Conservation (phyloP, 2,888 invertebrate species). For the Corbicula japonica region DNA sequence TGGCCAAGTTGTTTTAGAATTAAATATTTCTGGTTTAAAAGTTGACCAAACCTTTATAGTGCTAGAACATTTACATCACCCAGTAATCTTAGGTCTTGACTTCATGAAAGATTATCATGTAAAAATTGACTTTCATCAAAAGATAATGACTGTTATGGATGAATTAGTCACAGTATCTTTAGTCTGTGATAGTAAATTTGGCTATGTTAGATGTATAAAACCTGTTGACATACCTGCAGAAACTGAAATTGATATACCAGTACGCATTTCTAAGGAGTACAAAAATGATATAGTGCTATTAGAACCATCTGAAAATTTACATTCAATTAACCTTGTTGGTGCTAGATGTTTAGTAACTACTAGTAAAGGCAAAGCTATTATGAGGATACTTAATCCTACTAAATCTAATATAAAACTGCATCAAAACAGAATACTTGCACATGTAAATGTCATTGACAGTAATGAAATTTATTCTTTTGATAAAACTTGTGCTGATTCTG, state of each 20-base stretch:
- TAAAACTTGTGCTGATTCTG: neutral
- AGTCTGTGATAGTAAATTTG: conserved; percentile 18
- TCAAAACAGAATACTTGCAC: neutral
- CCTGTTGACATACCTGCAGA: conserved; percentile 6
- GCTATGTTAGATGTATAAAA: conserved; percentile 20
- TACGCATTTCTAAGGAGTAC: conserved; percentile 5
- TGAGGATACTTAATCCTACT: too few relatives aligned
- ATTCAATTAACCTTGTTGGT: conserved; percentile 7
- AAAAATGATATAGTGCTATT: conserved; percentile 11
- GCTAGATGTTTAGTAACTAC: too few relatives aligned
- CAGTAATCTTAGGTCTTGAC: too few relatives aligned
- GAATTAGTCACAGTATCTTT: conserved; percentile 6
- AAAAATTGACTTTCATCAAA: conserved; percentile 34
- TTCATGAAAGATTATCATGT: conserved; percentile 46
- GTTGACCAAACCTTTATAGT: too few relatives aligned
- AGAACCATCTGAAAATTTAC: conserved; percentile 21
- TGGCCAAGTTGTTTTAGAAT: neutral
- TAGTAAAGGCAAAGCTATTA: too few relatives aligned
- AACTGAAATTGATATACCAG: conserved; percentile 26
- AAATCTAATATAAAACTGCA: too few relatives aligned
- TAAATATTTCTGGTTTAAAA: too few relatives aligned
- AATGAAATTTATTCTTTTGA: conserved; percentile 17
- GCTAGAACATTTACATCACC: too few relatives aligned
- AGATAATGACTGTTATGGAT: conserved; percentile 17
- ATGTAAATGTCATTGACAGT: conserved; percentile 11